phyloP scores from a whole-genome alignment of 1,140 invertebrate genomes.

The Rhagoletis zephyria region DNA sequence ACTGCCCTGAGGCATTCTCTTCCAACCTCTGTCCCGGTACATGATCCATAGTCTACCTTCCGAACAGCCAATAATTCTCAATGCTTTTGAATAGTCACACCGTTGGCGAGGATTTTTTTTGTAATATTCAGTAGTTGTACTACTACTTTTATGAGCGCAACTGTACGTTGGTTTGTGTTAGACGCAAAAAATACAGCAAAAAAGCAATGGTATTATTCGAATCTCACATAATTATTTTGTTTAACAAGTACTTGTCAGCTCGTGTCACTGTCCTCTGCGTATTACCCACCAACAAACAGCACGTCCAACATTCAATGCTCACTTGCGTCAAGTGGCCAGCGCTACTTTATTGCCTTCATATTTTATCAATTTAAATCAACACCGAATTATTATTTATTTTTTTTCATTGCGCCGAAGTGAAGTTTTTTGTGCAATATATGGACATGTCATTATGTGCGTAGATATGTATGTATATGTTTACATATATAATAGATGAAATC shows the following conservation, averaged over 20 bases:
- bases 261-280: background rate
- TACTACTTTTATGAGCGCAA: too few species aligned
- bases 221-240: background rate
- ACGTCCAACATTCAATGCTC: background rate
- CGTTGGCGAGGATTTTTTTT: too few species aligned
- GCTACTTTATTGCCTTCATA: background rate
- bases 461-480: background rate
- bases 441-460: background rate
- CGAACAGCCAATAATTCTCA: too few species aligned
- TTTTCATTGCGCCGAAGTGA: background rate
- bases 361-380: background rate
- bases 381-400: too few species aligned
- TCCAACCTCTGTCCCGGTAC: too few species aligned
- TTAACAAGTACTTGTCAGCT: background rate
- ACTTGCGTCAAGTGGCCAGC: background rate
- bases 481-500: background rate
- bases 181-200: too few species aligned
- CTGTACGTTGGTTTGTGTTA: too few species aligned
- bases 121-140: too few species aligned
- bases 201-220: background rate
- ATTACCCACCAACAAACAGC: slow-evolving; percentile 19
- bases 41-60: too few species aligned
- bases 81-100: too few species aligned
- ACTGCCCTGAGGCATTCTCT: too few species aligned
- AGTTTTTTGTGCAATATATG: background rate